Base-by-base conservation (phyloP, 1,140 invertebrate genomes). In the Diabrotica undecimpunctata region DNA sequence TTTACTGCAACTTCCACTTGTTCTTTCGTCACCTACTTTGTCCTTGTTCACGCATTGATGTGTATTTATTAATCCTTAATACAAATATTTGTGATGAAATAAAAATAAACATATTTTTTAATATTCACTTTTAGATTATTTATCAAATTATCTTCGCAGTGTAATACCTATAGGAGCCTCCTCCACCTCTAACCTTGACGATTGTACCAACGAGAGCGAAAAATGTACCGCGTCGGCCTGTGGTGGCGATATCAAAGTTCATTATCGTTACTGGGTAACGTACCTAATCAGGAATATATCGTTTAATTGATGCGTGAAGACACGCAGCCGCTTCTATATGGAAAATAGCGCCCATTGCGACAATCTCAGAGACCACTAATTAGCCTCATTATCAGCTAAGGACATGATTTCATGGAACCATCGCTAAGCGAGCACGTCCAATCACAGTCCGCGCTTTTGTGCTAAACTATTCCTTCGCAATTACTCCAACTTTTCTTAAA, bases 301-400 rank as follows among this genome's bases (percentile, higher is more conserved):
- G 70, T 70, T 72, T 70, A 74, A 70, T 70, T 70, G 67, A 63
- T 68, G 62, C 70, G 69, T 71, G 68, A 65, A 63, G 69, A 56
- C 71, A 65, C 69, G 71, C 71, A 61, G 66, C 64, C 64, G 61
- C 14, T 66, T 71, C 65, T 71, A 74, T 76, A 76, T 73, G 74
- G 74, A 69, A 71, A 71, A 57, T 66, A 73, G 73, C 74, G 70
- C 73, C 74, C 74, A 76, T 76, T 72, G 74, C 74, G 74, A 73
- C 74, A 76, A 76, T 76, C 74, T 74, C 74, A 71, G 74, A 74
- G 69, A 59, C 69, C 60, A 62, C 73, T 76, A 76, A 76, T 76
- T 76, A 74, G 72, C 54, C 65, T 67, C 74, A 76, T 76, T 76
- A 76, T 70, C 70, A 69, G 72, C 70, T 70, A 74, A 70, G 65